Evolutionary conservation across 2,888 invertebrate species (phyloP), one percentile per base, ranked within the genome.

Genomic region (Diloba caeruleocephala): DNA sequence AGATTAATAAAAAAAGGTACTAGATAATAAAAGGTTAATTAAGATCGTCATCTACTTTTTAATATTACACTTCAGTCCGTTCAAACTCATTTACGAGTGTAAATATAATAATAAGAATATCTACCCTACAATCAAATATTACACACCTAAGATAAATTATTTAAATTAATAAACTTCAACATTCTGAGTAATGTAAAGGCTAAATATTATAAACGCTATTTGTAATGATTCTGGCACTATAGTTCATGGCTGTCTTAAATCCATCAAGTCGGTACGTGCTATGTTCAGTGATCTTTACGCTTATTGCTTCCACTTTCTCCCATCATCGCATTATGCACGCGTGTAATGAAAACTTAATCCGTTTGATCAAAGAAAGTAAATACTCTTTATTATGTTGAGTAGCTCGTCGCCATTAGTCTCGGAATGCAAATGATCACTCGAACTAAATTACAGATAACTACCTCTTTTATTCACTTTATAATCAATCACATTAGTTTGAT

Each of bases 261-360:
- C n/a, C n/a, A n/a, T n/a, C n/a, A n/a, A n/a, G 19, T 9, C 6
- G 9, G 9, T 14, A 56, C 59, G 50, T 46, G 49, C 44, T 44
- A 53, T 69, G 70, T 61, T 56, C 59, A 48, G 33, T 73, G 72
- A 78, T 76, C 67, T 79, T 76, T 53, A 73, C 68, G 70, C 68
- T 64, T 57, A 60, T 67, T 55, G 43, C 43, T 43, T 61, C 58
- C 58, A 76, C 83, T 82, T 82, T 82, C 81, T 69, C 77, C 56
- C 60, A 73, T 81, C 71, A 78, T 57, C 58, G 67, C 63, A 71
- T 81, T 81, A 79, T 61, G 62, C 57, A 71, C 57, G 71, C 66
- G 70, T 71, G 76, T 78, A 78, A 74, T 71, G 65, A 62, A 74
- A 71, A 60, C 64, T 53, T 62, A 70, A 74, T 74, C 69, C 63